Conservation (phyloP, 2,797 vertebrate genomes). For the Centropyge bicolor region DNA sequence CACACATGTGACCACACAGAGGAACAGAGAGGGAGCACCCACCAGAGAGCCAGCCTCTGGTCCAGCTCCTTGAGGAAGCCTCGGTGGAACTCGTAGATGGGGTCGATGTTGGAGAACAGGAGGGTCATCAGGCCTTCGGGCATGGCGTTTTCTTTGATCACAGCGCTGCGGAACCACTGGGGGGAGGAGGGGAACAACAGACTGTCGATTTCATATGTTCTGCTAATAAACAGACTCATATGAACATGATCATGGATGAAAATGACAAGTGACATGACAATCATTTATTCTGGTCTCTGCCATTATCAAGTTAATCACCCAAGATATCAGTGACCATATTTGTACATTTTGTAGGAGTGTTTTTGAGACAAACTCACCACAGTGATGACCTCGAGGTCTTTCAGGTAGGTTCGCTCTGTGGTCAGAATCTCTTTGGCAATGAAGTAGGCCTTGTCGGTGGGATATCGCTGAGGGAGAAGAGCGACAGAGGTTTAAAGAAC, state of each 20-base stretch:
- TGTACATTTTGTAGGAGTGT: not conserved
- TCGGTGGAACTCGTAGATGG: slow-evolving; percentile 95
- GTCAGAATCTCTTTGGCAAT: slow-evolving; percentile 98
- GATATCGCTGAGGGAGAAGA: slow-evolving; percentile 84
- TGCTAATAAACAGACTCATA: not conserved
- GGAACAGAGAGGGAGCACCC: slow-evolving; percentile 22
- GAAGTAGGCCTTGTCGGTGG: slow-evolving; percentile 94
- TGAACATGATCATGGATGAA: not conserved
- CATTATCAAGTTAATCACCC: no score
- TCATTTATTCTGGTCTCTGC: no score
- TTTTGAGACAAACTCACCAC: slow-evolving; percentile 87
- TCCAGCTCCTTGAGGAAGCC: slow-evolving; percentile 95
- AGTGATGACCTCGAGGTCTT: slow-evolving; percentile 97
- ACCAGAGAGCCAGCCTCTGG: slow-evolving; percentile 95
- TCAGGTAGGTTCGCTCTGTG: slow-evolving; percentile 96
- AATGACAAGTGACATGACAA: no score
- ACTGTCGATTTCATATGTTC: not conserved
- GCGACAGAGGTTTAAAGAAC: not conserved
- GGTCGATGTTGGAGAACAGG: slow-evolving; percentile 96
- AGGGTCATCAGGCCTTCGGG: slow-evolving; percentile 92
- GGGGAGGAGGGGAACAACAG: slow-evolving; percentile 12
- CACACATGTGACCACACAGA: not conserved
- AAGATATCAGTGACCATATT: not conserved
- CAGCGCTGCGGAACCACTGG: slow-evolving; percentile 96
- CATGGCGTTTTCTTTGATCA: slow-evolving; percentile 94